phyloP scores from a whole-genome alignment of 2,113 vertebrate species.

The Anoura caudifer region DNA sequence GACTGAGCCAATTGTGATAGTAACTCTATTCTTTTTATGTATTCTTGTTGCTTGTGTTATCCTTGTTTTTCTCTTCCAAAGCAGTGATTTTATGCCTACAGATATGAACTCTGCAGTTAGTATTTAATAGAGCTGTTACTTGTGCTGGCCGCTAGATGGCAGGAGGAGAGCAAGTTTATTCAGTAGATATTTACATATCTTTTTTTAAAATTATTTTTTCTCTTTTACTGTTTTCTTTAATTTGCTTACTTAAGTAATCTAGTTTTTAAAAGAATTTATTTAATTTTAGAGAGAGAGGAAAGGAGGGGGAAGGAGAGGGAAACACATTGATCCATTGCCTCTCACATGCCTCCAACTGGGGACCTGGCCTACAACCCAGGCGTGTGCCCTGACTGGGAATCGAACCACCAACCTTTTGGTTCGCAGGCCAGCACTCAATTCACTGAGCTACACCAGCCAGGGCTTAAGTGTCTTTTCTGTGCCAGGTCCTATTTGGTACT shows the following conservation, averaged over 20 bases:
- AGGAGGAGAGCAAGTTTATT: not conserved
- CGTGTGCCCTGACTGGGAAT: too few species aligned
- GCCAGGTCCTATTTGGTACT: not conserved
- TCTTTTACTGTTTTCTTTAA: too few species aligned
- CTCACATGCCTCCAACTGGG: too few species aligned
- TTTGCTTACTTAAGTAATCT: too few species aligned
- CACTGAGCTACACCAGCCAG: too few species aligned
- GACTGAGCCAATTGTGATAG: not conserved
- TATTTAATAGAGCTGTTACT: not conserved
- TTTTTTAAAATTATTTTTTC: too few species aligned
- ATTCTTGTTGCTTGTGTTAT: not conserved
- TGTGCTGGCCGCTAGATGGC: constrained; percentile 14
- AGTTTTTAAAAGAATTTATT: not conserved
- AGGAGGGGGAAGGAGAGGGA: too few species aligned
- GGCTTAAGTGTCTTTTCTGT: not conserved
- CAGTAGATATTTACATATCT: not conserved
- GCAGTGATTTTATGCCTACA: not conserved
- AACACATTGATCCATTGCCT: too few species aligned
- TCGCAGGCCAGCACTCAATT: too few species aligned
- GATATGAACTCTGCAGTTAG: not conserved
- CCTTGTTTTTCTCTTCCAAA: not conserved
- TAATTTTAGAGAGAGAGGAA: too few species aligned
- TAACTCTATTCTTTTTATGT: not conserved
- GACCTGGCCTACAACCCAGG: too few species aligned
- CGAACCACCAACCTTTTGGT: too few species aligned